Conservation (phyloP, 1,140 invertebrate genomes). For the Neuroterus valhalla region DNA sequence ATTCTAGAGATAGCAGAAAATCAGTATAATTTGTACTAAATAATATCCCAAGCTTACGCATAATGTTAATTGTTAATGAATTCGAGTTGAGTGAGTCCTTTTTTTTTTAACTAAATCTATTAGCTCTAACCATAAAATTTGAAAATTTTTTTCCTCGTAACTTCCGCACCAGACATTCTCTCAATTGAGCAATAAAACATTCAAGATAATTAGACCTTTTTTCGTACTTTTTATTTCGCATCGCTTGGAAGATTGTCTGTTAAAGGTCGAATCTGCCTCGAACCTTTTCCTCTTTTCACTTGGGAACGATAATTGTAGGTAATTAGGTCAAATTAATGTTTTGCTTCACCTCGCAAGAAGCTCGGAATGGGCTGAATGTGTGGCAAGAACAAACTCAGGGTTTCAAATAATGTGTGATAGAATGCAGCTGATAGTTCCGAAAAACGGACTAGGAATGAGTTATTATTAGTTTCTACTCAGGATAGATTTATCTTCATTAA, state of each 20-base stretch:
- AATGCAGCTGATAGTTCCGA: neutral
- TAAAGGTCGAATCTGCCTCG: slow-evolving; percentile 38
- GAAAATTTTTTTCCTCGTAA: neutral
- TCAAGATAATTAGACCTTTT: slow-evolving; percentile 1
- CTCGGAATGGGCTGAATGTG: slow-evolving; percentile 34
- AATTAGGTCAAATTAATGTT: slow-evolving; percentile 59
- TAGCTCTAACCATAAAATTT: too few relatives aligned
- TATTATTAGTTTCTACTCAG: slow-evolving; percentile 35
- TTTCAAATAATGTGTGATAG: slow-evolving; percentile 36
- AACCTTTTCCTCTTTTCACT: slow-evolving; percentile 32
- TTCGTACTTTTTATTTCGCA: slow-evolving; percentile 14
- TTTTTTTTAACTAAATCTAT: too few relatives aligned
- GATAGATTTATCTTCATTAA: neutral
- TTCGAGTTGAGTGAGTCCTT: too few relatives aligned
- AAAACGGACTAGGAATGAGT: slow-evolving; percentile 9
- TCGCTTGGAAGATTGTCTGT: slow-evolving; percentile 33
- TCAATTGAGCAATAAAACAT: slow-evolving; percentile 4
- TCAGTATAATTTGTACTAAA: too few relatives aligned
- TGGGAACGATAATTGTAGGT: slow-evolving; percentile 55
- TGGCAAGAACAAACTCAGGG: neutral
- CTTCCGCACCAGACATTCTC: neutral
- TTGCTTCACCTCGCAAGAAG: slow-evolving; percentile 30
- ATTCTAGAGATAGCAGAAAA: too few relatives aligned
- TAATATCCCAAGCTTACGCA: too few relatives aligned
- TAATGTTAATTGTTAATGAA: too few relatives aligned